These are phyloP conservation scores for Sphyrna mokarran DNA, from an alignment of 2,113 vertebrate species.

Conservation along the genomic window DNA sequence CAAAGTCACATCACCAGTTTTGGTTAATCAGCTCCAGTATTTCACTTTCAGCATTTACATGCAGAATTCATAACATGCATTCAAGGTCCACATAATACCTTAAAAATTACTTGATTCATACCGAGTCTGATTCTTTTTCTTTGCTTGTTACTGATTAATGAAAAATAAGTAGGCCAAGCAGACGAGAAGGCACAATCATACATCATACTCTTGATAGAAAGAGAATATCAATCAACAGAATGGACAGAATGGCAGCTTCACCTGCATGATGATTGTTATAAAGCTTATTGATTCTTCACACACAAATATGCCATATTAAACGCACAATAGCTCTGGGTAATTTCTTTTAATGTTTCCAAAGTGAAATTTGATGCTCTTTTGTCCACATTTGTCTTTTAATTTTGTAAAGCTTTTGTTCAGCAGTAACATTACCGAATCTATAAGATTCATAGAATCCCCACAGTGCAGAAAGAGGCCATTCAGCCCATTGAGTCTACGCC, in stretches of 20 bases:
- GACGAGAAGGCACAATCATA: not conserved
- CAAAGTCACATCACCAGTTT: not conserved
- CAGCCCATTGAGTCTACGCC: too few species aligned
- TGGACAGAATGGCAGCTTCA: not conserved
- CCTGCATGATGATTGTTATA: not conserved
- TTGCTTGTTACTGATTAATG: not conserved
- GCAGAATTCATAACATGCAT: not conserved
- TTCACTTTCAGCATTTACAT: not conserved
- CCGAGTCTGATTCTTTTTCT: not conserved
- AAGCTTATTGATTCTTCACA: not conserved
- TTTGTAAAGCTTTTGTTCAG: not conserved
- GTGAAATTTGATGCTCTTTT: not conserved
- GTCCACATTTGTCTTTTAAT: not conserved
- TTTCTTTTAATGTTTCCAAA: not conserved
- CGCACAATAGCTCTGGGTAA: not conserved
- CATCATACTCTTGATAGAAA: not conserved
- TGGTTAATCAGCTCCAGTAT: not conserved
- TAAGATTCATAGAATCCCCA: too few species aligned
- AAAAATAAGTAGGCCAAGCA: not conserved
- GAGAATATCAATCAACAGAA: conserved; percentile 21
- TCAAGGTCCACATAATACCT: not conserved
- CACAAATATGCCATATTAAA: not conserved
- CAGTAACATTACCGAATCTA: not conserved
- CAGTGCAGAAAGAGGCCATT: too few species aligned
- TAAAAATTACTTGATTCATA: not conserved